Base-by-base conservation (phyloP, 1,140 invertebrate genomes). In the Leptoteleia sp. region DNA sequence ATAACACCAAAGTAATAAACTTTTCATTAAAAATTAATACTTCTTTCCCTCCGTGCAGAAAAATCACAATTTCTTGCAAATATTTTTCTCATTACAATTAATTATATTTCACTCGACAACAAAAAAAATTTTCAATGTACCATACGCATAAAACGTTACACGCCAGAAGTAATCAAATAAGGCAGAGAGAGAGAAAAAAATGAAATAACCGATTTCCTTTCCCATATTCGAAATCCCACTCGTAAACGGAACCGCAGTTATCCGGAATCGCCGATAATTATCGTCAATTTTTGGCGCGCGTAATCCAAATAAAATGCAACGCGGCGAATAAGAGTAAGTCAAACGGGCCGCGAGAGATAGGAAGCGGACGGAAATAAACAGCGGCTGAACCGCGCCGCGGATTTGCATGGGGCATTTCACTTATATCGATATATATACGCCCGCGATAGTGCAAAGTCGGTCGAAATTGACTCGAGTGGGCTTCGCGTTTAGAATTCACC, bases 401-500 rank as follows among this genome's bases (percentile, higher is more conserved):
- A 64, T 54, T 33, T 43, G 47, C 48, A 15, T 48, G 25, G 38
- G 42, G n/a, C 50, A 33, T 61, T 62, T 62, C 25, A 73, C 22
- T 61, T 61, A 48, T 76, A 55, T 76, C 29, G 25, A 70, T 68
- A 37, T 57, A 50, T 52, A n/a, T n/a, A n/a, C n/a, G 13, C 45
- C 42, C 16, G 31, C 4, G 50, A 65, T 57, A 45, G 42, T 45
- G 55, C 59, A 50, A 77, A 70, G 55, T 70, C 59, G 50, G 12
- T 29, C 50, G 59, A 70, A 70, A 77, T 77, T 77, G 73, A 70
- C 73, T 70, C n/a, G n/a, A 52, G 52, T 45, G 59, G 9, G 15
- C 57, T 64, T 65, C 43, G 29, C 47, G 65, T 77, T 77, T n/a
- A 77, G 71, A 71, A 77, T 77, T 77, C 75, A 65, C 59, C 59